Percentiles rank a stretch among this genome's conserved stretches.
Conservation (phyloP, 2,797 vertebrate species). For the Chloroceryle amazona region DNA sequence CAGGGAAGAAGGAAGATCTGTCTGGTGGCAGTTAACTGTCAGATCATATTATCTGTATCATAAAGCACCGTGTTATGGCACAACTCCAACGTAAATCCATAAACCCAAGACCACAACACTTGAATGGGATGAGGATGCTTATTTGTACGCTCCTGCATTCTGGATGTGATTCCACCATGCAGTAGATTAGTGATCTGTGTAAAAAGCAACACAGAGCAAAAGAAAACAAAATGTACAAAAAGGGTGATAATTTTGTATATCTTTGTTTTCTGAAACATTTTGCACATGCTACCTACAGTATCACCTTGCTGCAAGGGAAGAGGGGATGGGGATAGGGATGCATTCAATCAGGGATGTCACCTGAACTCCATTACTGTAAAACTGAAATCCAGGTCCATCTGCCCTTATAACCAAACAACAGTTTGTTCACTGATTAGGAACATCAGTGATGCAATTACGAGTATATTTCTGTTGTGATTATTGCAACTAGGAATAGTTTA, state of each 20-base stretch:
- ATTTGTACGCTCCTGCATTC: not conserved
- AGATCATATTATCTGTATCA: slow-evolving; percentile 44
- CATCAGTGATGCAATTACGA: not conserved
- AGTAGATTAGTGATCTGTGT: not conserved
- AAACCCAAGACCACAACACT: not conserved
- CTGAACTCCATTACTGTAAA: not conserved
- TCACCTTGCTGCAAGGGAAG: not conserved
- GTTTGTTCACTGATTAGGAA: not conserved
- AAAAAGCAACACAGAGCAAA: not conserved
- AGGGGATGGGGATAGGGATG: not conserved
- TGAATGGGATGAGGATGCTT: slow-evolving; percentile 31
- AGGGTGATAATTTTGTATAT: not conserved
- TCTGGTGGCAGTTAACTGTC: slow-evolving; percentile 56
- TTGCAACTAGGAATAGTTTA: not conserved
- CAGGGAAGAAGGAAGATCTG: not conserved
- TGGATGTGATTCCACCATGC: not conserved
- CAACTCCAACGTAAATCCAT: slow-evolving; percentile 16
- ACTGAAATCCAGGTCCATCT: not conserved
- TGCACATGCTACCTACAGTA: not conserved
- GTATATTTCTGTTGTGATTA: not conserved
- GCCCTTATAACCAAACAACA: not conserved
- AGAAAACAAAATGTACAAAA: not conserved
- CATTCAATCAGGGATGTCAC: not conserved
- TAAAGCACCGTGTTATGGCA: slow-evolving; percentile 32
- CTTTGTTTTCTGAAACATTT: not conserved